A percentile compares a stretch with the other conserved stretches of the same genome.
phyloP scores from a whole-genome alignment of 2,113 vertebrate genomes.

The Poecilia latipinna region DNA sequence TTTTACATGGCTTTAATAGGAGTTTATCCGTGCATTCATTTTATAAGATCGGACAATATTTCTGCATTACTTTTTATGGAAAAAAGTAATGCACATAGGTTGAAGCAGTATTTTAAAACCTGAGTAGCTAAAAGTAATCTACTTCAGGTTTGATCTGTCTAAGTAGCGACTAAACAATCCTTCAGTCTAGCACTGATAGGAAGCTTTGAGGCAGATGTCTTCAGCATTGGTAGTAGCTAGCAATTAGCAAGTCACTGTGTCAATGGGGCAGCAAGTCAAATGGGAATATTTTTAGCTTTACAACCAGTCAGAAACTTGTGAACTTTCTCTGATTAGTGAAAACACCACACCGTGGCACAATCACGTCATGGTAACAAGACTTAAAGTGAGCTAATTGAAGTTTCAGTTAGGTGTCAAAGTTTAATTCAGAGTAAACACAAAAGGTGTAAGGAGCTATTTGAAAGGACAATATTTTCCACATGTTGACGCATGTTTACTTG shows the following conservation, averaged over 20 bases:
- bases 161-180: background rate
- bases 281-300: background rate
- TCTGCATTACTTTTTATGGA: background rate
- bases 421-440: background rate
- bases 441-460: background rate
- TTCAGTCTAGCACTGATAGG: background rate
- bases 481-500: background rate
- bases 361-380: background rate
- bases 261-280: too few relatives aligned
- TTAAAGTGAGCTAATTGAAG: background rate
- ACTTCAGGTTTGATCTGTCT: background rate
- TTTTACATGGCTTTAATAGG: background rate
- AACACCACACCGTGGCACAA: background rate
- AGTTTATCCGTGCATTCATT: background rate
- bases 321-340: background rate
- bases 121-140: background rate
- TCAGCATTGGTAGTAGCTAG: background rate
- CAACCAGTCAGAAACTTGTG: background rate
- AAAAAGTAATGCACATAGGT: background rate
- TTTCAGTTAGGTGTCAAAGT: background rate
- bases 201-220: background rate
- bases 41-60: background rate
- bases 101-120: background rate
- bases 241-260: background rate
- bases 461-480: background rate